These are phyloP conservation scores for Dermatemys mawii DNA, from an alignment of 2,113 vertebrate species.

Conservation along the genomic window DNA sequence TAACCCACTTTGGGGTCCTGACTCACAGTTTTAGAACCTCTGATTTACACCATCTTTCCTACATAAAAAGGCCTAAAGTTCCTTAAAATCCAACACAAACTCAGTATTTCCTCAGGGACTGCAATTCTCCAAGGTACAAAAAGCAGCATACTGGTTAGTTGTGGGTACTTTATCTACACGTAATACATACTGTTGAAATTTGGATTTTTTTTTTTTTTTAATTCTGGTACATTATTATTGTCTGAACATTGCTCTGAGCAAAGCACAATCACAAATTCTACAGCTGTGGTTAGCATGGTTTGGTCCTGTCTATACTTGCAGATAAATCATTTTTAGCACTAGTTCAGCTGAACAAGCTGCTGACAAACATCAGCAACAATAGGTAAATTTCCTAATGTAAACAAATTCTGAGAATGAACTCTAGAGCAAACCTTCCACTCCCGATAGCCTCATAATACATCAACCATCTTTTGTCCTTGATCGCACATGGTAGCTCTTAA, in stretches of 20 bases:
- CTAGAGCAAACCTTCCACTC: no score
- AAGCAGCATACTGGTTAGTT: background rate
- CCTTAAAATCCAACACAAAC: background rate
- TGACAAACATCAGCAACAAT: background rate
- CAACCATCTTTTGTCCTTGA: no score
- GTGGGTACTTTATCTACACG: background rate
- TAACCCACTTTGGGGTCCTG: no score
- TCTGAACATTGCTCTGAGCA: background rate
- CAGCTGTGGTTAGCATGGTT: background rate
- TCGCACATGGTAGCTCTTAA: no score
- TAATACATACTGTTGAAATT: background rate
- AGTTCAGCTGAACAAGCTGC: fast-evolving
- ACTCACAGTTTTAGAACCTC: no score
- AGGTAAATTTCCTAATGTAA: background rate
- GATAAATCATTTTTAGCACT: background rate
- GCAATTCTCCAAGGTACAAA: no score
- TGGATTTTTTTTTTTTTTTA: background rate
- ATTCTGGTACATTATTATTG: fast-evolving
- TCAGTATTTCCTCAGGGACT: no score
- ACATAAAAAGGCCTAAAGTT: background rate
- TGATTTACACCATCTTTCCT: no score
- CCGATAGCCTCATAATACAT: no score
- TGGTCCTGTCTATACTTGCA: background rate
- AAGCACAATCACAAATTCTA: fast-evolving
- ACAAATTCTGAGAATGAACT: no score